phyloP scores from a whole-genome alignment of 2,888 invertebrate genomes.

The Rotaria socialis region DNA sequence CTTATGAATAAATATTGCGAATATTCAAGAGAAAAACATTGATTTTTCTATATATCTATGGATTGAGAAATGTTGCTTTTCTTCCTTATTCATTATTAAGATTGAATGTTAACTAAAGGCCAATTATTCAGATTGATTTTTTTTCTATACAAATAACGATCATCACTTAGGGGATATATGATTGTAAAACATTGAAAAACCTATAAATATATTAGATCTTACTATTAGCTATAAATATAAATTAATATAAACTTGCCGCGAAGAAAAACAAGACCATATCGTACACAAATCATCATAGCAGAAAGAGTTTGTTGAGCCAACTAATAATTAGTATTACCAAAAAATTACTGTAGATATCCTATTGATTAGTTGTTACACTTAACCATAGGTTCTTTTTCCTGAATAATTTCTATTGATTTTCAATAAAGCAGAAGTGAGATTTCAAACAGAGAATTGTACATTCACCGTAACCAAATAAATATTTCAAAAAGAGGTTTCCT shows the following conservation, averaged over 20 bases:
- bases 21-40: too few relatives aligned
- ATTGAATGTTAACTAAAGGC: neutral
- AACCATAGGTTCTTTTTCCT: neutral
- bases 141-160: neutral
- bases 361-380: conserved; percentile 13
- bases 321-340: neutral
- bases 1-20: too few relatives aligned
- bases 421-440: neutral
- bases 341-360: neutral
- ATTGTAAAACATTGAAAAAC: neutral
- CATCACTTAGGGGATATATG: neutral
- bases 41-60: neutral
- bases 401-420: neutral
- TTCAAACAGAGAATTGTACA: neutral
- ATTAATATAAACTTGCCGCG: neutral
- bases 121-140: neutral
- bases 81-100: neutral
- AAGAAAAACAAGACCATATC: neutral
- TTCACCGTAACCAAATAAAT: neutral
- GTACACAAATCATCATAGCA: neutral
- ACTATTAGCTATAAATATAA: neutral
- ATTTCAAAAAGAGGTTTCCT: neutral
- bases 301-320: neutral
- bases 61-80: neutral
- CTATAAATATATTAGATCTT: neutral